Base-by-base conservation (phyloP, 2,888 invertebrate species). In the Andrena marginata region DNA sequence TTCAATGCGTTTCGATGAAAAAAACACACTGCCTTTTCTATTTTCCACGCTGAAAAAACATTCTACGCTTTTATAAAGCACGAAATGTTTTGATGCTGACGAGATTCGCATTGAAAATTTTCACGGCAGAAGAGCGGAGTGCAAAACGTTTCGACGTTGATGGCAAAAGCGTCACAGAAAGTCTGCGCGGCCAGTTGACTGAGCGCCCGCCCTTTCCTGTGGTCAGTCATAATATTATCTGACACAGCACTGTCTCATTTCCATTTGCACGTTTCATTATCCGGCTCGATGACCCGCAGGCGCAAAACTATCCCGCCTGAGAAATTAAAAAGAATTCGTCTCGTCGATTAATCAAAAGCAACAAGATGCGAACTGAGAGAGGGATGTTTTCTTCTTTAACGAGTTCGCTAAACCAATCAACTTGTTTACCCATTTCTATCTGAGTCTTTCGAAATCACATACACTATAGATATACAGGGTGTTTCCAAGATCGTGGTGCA, bases 191-290 rank as follows among this genome's bases (percentile, higher is more conserved):
- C 76, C 80, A 78, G 82, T 81, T 84, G 85, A 77, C 82, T 75
- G 82, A 72, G 65, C 80, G 78, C 72, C 82, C 82, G 80, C 83
- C 85, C 84, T 84, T 88, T 85, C 78, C 85, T 80, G 85, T 85
- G 87, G 88, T 85, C 87, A 91, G 89, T 88, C 90, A 92, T 90
- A 93, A 92, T 92, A 92, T 93, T 92, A 92, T 93, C 88, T 90
- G 88, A 90, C 90, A 89, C 85, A 91, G 87, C 90, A 90, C 83
- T 77, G 88, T 87, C 90, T 89, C 90, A 89, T 90, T 91, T 91
- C 89, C 91, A 91, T 92, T 91, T 91, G 91, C 91, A 90, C 90
- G 90, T 90, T 90, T 91, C 91, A 91, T 92, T 90, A 91, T 92
- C 89, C 86, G 85, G 89, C 90, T 88, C 90, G 91, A 92, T 91